Conservation (phyloP, 1,140 invertebrate genomes). For the Holotrichia oblita region DNA sequence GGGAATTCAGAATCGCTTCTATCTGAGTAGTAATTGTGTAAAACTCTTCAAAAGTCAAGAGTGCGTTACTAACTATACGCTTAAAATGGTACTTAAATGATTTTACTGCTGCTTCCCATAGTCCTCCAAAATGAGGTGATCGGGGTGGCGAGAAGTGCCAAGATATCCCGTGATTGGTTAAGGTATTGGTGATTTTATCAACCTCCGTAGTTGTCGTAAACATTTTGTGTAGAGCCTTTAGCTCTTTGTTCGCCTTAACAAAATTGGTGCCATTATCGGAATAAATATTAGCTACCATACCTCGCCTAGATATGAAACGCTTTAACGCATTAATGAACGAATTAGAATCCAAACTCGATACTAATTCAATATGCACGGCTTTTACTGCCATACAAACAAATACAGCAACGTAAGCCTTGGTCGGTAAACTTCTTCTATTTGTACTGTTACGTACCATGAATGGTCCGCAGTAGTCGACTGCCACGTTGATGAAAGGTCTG, state of each 20-base stretch:
- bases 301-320: constrained; percentile 43
- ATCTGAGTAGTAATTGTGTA: no score
- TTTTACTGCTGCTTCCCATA: no score
- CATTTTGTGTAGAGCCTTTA: constrained; percentile 40
- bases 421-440: background rate
- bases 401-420: constrained; percentile 43
- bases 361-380: constrained; percentile 43
- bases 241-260: constrained; percentile 39
- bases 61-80: no score
- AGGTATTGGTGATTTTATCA: background rate
- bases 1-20: no score
- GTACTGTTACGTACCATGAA: constrained; percentile 45
- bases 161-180: background rate
- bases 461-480: constrained; percentile 57
- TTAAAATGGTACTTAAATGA: no score
- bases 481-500: constrained; percentile 50
- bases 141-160: background rate
- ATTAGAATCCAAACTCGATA: constrained; percentile 38
- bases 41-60: no score
- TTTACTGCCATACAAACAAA: constrained; percentile 44
- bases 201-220: background rate
- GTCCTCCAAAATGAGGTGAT: no score
- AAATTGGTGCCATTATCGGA: constrained; percentile 46
- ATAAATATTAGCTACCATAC: constrained; percentile 40
- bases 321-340: constrained; percentile 42